Conservation (phyloP, 2,888 invertebrate species). For the Anthrax anthrax region DNA sequence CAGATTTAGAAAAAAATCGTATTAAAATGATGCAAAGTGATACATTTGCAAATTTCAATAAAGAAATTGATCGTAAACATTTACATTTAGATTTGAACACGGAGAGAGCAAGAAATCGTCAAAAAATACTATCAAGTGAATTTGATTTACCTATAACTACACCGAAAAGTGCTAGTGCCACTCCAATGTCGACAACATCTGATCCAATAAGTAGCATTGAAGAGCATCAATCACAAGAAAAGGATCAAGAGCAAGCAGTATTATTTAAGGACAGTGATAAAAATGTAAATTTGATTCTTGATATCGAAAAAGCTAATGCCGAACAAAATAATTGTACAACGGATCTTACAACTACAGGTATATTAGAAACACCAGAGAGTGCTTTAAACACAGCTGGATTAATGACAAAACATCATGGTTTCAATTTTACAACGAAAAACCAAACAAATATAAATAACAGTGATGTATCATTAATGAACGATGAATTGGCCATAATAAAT, state of each 20-base stretch:
- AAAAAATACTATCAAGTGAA: constrained; percentile 21
- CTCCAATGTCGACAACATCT: constrained; percentile 24
- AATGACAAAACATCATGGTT: constrained; percentile 18
- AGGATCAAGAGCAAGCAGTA: constrained; percentile 5
- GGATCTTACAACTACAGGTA: background rate
- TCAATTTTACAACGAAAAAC: constrained; percentile 13
- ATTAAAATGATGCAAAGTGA: constrained; percentile 27
- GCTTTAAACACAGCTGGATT: constrained; percentile 23
- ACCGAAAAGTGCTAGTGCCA: constrained; percentile 11
- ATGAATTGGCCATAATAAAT: background rate
- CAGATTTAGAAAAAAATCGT: constrained; percentile 31
- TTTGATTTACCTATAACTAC: constrained; percentile 18
- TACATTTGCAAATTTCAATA: constrained; percentile 18
- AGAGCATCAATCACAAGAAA: background rate
- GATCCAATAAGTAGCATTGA: constrained; percentile 8
- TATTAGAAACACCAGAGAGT: constrained; percentile 18
- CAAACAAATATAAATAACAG: constrained; percentile 2
- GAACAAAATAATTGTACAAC: constrained; percentile 11
- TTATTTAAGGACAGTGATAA: background rate
- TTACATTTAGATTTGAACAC: constrained; percentile 20
- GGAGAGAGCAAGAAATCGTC: constrained; percentile 19
- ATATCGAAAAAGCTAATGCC: constrained; percentile 1
- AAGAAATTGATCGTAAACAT: constrained; percentile 15
- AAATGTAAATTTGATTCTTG: background rate
- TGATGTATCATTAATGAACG: background rate